Evolutionary conservation across 2,888 invertebrate species (phyloP), one percentile per base, ranked within the genome.

Genomic region (Halictus quadricinctus): DNA sequence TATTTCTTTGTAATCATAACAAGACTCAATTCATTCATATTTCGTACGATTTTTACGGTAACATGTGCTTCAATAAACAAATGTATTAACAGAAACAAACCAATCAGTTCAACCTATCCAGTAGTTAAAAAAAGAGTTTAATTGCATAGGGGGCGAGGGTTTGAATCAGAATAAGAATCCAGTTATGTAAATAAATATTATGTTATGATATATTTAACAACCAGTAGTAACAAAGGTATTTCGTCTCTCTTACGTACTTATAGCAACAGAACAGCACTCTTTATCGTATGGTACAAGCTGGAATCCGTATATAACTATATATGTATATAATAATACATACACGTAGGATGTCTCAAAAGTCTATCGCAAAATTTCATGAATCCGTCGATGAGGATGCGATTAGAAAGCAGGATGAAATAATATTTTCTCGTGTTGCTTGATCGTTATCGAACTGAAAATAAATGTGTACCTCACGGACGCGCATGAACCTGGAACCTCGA

Each of bases 141-240:
- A 64, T 29, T 15, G 29, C 5, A 41, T 43, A 43, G 21, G 36
- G 36, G 1, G 12, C 12, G 12, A 12, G 21, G 69, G 12, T 69
- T 12, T 4, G 21, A 69, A 12, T 43, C 4, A 43, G 10, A 84
- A 66, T 72, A 64, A 79, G 72, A 66, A 46, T 81, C 25, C 66
- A 25, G 41, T 88, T 86, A 85, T 89, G 50, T 89, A 90, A 90
- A 90, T 90, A 90, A 90, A 90, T 90, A 90, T 90, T 86, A 83
- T 85, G 86, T 90, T 87, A 83, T 90, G 87, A 91, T 92, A 90
- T 92, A 93, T 93, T 93, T 92, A 93, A 93, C 93, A 93, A 93
- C 92, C 92, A 92, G 91, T 93, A 91, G 91, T 93, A 93, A 93
- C 93, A 93, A 93, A 93, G 92, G 93, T 92, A 92, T 88, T 88